phyloP scores from a whole-genome alignment of 2,888 invertebrate species.

The Nectonema munidae region DNA sequence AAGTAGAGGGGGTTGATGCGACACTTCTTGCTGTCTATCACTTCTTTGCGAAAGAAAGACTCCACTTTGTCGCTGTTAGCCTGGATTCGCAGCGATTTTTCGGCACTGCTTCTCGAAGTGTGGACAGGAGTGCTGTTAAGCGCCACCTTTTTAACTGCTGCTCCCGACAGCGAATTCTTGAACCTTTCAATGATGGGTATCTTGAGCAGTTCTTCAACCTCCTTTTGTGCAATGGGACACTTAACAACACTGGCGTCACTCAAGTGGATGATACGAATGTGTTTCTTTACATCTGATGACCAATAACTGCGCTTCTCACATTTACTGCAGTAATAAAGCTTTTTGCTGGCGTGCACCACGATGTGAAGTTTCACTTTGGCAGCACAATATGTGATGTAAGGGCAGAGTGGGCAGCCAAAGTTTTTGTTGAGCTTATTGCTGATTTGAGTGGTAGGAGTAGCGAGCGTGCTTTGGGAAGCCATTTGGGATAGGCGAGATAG shows the following conservation, averaged over 20 bases:
- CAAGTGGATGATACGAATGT: not conserved
- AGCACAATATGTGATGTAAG: constrained; percentile 9
- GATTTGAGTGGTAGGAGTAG: too few species aligned
- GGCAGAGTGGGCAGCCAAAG: constrained; percentile 9
- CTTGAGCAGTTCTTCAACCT: constrained; percentile 2
- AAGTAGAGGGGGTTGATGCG: not conserved
- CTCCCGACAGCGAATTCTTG: not conserved
- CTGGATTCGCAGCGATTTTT: too few species aligned
- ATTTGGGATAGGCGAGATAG: too few species aligned
- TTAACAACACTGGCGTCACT: not conserved
- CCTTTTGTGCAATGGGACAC: not conserved
- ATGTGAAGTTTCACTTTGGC: constrained; percentile 10
- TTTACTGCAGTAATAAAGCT: constrained; percentile 6
- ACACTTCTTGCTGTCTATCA: not conserved
- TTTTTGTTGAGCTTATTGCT: too few species aligned
- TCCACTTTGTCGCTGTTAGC: not conserved
- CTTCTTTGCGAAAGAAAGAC: not conserved
- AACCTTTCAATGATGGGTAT: constrained; percentile 7
- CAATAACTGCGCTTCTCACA: constrained; percentile 8
- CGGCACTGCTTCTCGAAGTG: not conserved
- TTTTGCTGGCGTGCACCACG: constrained; percentile 8
- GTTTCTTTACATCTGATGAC: constrained; percentile 10
- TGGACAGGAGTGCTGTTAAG: not conserved
- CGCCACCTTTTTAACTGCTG: not conserved
- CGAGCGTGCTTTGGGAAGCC: too few species aligned